Conservation (phyloP, 2,113 vertebrate genomes). For the Equus przewalskii region DNA sequence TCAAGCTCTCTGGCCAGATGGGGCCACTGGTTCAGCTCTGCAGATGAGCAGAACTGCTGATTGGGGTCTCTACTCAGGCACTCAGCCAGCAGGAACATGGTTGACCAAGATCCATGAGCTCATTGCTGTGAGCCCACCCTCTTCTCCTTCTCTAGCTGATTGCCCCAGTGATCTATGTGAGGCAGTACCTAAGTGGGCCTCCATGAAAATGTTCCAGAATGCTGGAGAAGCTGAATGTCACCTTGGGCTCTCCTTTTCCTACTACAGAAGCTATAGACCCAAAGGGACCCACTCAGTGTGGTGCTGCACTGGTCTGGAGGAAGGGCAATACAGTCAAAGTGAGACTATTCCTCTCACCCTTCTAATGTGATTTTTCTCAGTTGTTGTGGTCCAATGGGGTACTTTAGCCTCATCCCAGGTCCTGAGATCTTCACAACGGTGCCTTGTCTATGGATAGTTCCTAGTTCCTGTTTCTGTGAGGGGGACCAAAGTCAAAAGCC, state of each 20-base stretch:
- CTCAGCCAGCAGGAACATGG: not conserved
- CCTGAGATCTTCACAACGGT: not conserved
- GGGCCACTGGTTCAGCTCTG: not conserved
- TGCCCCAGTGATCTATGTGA: not conserved
- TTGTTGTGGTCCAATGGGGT: not conserved
- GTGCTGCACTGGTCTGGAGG: not conserved
- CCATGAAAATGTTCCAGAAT: not conserved
- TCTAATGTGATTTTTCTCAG: not conserved
- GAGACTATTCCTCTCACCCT: not conserved
- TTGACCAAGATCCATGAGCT: not conserved
- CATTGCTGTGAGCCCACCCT: not conserved
- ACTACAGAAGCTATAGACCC: no score
- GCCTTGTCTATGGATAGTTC: not conserved
- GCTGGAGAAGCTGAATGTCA: not conserved
- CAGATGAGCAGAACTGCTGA: not conserved
- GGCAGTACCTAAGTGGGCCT: not conserved
- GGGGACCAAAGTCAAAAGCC: not conserved
- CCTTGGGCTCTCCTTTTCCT: not conserved
- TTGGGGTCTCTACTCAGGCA: not conserved
- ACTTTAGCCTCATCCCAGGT: not conserved
- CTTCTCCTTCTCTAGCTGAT: not conserved
- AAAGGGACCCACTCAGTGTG: not conserved
- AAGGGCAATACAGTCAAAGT: not conserved
- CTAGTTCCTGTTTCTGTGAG: not conserved
- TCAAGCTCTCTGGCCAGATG: not conserved